phyloP scores from a whole-genome alignment of 2,888 invertebrate genomes.

The Venusia cambrica region DNA sequence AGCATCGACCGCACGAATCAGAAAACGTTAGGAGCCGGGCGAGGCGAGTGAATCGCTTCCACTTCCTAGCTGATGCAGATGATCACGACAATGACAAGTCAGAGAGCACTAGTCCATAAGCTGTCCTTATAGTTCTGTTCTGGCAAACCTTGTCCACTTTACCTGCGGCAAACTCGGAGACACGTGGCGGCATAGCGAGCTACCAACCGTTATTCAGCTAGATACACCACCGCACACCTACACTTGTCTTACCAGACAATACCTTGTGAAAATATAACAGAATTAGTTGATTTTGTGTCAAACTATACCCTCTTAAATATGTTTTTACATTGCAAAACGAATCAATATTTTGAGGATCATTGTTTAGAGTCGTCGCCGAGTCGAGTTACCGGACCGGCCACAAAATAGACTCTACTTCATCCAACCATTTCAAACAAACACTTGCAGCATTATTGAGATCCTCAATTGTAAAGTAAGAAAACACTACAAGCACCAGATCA shows the following conservation, averaged over 20 bases:
- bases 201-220: constrained; percentile 73
- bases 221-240: constrained; percentile 77
- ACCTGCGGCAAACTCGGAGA: constrained; percentile 65
- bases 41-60: constrained; percentile 61
- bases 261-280: constrained; percentile 81
- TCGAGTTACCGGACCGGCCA: constrained; percentile 54
- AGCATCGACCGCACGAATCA: constrained; percentile 36
- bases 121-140: constrained; percentile 60
- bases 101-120: constrained; percentile 65
- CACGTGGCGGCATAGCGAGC: constrained; percentile 63
- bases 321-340: constrained; percentile 47
- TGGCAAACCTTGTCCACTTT: constrained; percentile 75
- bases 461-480: constrained; percentile 56
- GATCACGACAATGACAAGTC: constrained; percentile 66
- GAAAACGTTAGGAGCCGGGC: constrained; percentile 28
- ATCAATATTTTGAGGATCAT: constrained; percentile 64
- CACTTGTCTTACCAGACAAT: constrained; percentile 79
- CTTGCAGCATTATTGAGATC: constrained; percentile 44
- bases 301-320: constrained; percentile 63
- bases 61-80: constrained; percentile 76
- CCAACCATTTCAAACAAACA: constrained; percentile 22
- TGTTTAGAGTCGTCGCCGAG: constrained; percentile 59
- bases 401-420: constrained; percentile 48
- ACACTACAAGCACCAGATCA: constrained; percentile 67
- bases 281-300: constrained; percentile 79